Evolutionary conservation across 2,888 invertebrate species (phyloP).

Genomic region (Hirtodrosophila alboralis): DNA sequence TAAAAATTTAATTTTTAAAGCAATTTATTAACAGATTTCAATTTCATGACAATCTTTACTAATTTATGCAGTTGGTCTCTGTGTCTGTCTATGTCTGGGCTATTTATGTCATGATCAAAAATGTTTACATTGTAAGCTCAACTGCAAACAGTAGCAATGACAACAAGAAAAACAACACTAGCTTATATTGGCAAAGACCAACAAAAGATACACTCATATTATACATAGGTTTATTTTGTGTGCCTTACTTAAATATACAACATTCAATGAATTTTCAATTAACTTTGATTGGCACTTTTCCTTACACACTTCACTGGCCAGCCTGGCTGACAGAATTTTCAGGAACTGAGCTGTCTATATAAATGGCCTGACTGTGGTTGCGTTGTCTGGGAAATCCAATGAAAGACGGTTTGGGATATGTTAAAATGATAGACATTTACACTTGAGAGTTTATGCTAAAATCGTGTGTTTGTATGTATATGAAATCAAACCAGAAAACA

Average conservation of each 20-base stretch:
- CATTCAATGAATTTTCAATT: slow-evolving; percentile 79
- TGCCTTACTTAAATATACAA: slow-evolving; percentile 74
- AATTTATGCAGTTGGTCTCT: slow-evolving; percentile 46
- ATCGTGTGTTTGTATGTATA: slow-evolving; percentile 29
- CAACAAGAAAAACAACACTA: slow-evolving; percentile 33
- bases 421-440: slow-evolving; percentile 48
- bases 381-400: slow-evolving; percentile 18
- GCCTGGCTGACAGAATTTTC: slow-evolving; percentile 12
- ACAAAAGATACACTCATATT: slow-evolving; percentile 19
- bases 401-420: slow-evolving; percentile 22
- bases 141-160: slow-evolving; percentile 57
- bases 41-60: slow-evolving; percentile 23
- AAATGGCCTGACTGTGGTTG: slow-evolving; percentile 46
- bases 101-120: slow-evolving; percentile 60
- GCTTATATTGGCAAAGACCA: slow-evolving; percentile 23
- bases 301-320: slow-evolving; percentile 57
- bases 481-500: slow-evolving; percentile 16
- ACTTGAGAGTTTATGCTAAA: slow-evolving; percentile 51
- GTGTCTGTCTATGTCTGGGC: slow-evolving; percentile 15
- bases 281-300: slow-evolving; percentile 78
- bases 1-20: no score
- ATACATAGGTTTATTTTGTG: slow-evolving; percentile 48
- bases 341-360: slow-evolving; percentile 14
- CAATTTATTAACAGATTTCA: slow-evolving; percentile 5
- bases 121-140: slow-evolving; percentile 73